Evolutionary conservation across 2,888 invertebrate genomes (phyloP), one percentile per base, ranked within the genome.

Genomic region (Melanchra persicariae): DNA sequence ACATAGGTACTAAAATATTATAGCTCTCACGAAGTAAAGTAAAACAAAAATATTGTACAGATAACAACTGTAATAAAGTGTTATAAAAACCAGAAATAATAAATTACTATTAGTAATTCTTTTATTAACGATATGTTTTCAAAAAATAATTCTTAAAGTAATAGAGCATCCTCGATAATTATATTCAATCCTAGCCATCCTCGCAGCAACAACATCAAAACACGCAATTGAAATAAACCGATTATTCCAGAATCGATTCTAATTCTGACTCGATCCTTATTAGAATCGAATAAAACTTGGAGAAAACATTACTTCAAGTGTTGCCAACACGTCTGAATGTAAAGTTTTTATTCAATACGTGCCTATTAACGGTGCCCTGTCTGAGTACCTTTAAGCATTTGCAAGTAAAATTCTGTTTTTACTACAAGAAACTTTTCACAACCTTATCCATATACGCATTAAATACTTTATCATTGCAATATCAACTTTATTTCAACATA

Each of bases 401-500:
- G 91, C 92, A 91, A 87, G 87, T 89, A 79, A 88, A 89, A 88
- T 86, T 74, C 63, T 80, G 80, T 85, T 87, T 87, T 88, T 87
- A 87, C 85, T 83, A 83, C 79, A 59, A 84, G 76, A 83, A 80
- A 69, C 72, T 64, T 76, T 65, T 76, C 10, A 81, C 75, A 71
- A 82, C 63, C 55, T 66, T 74, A 68, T 3, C 5, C n/a, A 10
- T 34, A 40, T 47, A 43, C 34, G 19, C 5, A 1, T 52, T 60
- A 64, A 51, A 34, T n/a, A 17, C 17, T 1, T n/a, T n/a, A 15
- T 26, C 61, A 72, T 59, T 58, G 37, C 30, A 82, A 68, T 67
- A 58, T 74, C 34, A 67, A 74, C 77, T 74, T 59, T 85, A 77
- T 24, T 0, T 3, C 15, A 37, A 45, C 1, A 10, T 0, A 0